phyloP scores from a whole-genome alignment of 2,797 vertebrate genomes.

The Chaenodraco wilsoni region DNA sequence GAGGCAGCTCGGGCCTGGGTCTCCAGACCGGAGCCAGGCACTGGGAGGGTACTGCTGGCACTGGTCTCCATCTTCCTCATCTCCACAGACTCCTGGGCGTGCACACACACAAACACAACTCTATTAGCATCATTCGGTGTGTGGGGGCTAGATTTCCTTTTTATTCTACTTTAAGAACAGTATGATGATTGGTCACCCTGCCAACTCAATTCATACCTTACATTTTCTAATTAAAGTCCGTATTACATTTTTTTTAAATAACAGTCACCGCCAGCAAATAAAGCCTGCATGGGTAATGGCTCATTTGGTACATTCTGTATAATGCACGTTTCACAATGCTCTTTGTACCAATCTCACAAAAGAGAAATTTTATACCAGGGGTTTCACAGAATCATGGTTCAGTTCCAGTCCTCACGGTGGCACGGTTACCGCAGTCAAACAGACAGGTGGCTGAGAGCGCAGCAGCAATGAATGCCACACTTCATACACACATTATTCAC shows the following conservation, averaged over 20 bases:
- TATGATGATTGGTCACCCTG: neutral
- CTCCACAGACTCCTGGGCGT: constrained; percentile 87
- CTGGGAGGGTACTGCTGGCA: constrained; percentile 74
- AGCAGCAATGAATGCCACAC: too few species aligned
- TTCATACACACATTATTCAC: neutral
- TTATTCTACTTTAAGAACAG: neutral
- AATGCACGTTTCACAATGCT: too few species aligned
- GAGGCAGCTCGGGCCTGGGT: constrained; percentile 92
- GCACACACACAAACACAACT: constrained; percentile 7
- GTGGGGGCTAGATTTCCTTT: neutral
- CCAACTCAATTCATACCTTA: too few species aligned
- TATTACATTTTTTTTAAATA: neutral
- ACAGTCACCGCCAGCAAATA: neutral
- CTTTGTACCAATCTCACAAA: neutral
- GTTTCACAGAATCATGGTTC: too few species aligned
- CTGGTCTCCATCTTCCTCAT: constrained; percentile 90
- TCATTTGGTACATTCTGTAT: too few species aligned
- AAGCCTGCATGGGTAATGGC: too few species aligned
- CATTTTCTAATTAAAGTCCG: neutral
- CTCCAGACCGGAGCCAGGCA: constrained; percentile 86
- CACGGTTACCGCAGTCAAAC: too few species aligned
- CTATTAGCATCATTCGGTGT: neutral
- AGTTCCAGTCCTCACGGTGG: too few species aligned
- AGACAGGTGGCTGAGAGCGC: too few species aligned
- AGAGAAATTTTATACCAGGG: neutral